Evolutionary conservation across 2,888 invertebrate species (phyloP).

Genomic region (Esperia sulphurella): DNA sequence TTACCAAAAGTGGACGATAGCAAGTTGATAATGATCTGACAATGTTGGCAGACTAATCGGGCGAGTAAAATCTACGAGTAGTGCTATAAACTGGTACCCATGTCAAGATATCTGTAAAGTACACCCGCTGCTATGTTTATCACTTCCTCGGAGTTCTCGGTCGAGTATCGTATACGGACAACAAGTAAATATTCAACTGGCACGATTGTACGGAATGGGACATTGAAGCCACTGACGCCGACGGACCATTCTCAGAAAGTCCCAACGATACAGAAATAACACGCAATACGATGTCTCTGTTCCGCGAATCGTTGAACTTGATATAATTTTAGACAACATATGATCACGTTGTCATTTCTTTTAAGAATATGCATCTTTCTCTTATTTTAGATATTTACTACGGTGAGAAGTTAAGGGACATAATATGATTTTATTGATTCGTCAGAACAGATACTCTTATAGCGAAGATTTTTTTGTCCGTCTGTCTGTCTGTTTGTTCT

Average conservation of each 20-base stretch:
- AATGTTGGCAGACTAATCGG: too few species aligned
- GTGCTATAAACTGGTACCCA: too few species aligned
- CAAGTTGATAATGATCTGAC: too few species aligned
- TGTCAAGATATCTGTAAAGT: conserved; percentile 21
- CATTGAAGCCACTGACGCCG: conserved; percentile 13
- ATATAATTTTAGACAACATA: conserved; percentile 4
- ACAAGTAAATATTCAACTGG: conserved; percentile 33
- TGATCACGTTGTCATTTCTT: not conserved
- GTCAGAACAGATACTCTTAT: too few species aligned
- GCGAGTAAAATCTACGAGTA: too few species aligned
- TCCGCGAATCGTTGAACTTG: conserved; percentile 14
- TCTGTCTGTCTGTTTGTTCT: too few species aligned
- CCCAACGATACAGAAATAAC: conserved; percentile 8
- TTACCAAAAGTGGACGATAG: too few species aligned
- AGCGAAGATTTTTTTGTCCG: too few species aligned
- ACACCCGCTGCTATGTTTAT: conserved; percentile 35
- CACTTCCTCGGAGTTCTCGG: conserved; percentile 48
- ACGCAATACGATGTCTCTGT: conserved; percentile 7
- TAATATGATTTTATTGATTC: too few species aligned
- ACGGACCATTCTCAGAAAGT: conserved; percentile 7
- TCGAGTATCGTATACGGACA: conserved; percentile 21
- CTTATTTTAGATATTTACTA: too few species aligned
- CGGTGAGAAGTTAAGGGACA: too few species aligned
- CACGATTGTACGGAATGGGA: conserved; percentile 26
- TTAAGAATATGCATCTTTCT: not conserved